Evolutionary conservation across 2,888 invertebrate genomes (phyloP), one percentile per base, ranked within the genome.

Genomic region (Andrena dorsata): DNA sequence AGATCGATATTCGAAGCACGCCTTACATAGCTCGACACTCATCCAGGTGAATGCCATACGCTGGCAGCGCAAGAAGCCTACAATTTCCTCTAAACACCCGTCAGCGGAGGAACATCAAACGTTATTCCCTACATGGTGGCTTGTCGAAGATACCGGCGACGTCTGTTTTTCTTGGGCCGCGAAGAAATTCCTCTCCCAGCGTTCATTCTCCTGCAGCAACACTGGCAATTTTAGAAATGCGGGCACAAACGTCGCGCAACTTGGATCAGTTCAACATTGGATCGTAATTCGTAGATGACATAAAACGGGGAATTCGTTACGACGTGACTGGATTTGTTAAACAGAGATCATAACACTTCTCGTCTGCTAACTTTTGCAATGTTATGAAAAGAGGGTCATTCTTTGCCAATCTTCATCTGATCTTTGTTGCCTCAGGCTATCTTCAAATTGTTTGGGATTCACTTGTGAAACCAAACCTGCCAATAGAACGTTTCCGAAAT

Each of bases 31-130:
- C 66, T 73, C 77, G 86, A 86, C 86, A 85, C 83, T 84, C 86
- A 74, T 82, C 84, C 83, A 73, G 56, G 76, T 63, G 79, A 88
- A 80, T 84, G 85, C 82, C 56, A 20, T 65, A 58, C 76, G 78
- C 79, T 71, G 78, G 68, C 66, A 66, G 30, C 76, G 81, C 81
- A 88, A 90, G 88, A 91, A 89, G 83, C 84, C 89, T 86, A 89
- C 90, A 90, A 91, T 91, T 91, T 90, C 82, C 89, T 90, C 90
- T 88, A 91, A 91, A 91, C 89, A 88, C 88, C 84, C 86, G 90
- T 86, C 87, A 87, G 90, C 90, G 88, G 88, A 84, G 70, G 86
- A 74, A 87, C 86, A 87, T 88, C 85, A 85, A 88, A 85, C 86
- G 76, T 74, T 68, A 13, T 66, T 63, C 88, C 82, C 13, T 88